Evolutionary conservation across 2,888 invertebrate species (phyloP).

Genomic region (Nipponacmea schrenckii): DNA sequence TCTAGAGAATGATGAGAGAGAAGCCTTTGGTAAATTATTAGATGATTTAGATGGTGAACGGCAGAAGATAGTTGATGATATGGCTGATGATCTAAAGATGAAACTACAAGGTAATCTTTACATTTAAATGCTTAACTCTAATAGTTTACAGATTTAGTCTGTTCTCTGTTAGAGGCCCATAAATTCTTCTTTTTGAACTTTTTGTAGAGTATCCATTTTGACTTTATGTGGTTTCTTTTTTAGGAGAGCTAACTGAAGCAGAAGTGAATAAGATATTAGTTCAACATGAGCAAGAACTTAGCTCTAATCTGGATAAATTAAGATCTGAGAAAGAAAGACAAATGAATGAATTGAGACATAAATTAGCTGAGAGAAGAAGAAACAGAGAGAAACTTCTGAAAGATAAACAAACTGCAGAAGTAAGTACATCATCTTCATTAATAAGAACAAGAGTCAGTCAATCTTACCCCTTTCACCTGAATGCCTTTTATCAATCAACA

Average conservation of each 20-base stretch:
- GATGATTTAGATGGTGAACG: constrained; percentile 49
- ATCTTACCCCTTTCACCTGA: too few relatives aligned
- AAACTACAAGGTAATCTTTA: constrained; percentile 54
- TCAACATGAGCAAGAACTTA: constrained; percentile 53
- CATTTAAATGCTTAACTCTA: neutral
- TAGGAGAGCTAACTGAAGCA: constrained; percentile 49
- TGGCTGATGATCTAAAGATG: constrained; percentile 47
- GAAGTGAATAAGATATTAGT: constrained; percentile 53
- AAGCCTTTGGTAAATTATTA: constrained; percentile 46
- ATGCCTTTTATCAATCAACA: too few relatives aligned
- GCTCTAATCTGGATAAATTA: constrained; percentile 48
- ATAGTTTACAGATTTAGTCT: too few relatives aligned
- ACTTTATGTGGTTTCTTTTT: too few relatives aligned
- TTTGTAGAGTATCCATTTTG: too few relatives aligned
- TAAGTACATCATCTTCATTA: constrained; percentile 22
- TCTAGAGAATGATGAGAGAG: constrained; percentile 53
- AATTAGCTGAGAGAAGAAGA: constrained; percentile 55
- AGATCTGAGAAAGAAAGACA: constrained; percentile 45
- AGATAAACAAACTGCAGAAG: constrained; percentile 59
- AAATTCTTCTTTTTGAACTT: too few relatives aligned
- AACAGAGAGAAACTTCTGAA: constrained; percentile 49
- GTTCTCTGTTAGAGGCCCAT: too few relatives aligned
- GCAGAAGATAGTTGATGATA: constrained; percentile 39
- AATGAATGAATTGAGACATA: constrained; percentile 47
- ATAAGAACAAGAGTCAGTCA: too few relatives aligned